Evolutionary conservation across 2,113 vertebrate genomes (phyloP).

Genomic region (Prietella phreatophila): DNA sequence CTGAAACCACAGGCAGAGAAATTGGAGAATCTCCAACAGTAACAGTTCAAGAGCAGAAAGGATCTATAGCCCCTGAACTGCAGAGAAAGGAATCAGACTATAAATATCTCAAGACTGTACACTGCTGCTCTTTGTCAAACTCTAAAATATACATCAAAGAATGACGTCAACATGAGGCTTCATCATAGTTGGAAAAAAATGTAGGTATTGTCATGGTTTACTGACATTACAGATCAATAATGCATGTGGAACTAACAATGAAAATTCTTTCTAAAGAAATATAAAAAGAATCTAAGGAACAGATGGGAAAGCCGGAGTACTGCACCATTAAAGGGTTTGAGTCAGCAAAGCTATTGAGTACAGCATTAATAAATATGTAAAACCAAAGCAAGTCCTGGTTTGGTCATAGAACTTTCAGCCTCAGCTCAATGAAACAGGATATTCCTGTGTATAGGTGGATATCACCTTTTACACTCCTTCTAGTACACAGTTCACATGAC

Average conservation of each 20-base stretch:
- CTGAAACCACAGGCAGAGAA: slow-evolving; percentile 8
- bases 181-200: neutral
- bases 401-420: neutral
- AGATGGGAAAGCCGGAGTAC: neutral
- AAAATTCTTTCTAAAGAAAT: neutral
- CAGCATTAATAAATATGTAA: neutral
- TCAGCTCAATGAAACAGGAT: neutral
- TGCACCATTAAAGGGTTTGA: neutral
- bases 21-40: neutral
- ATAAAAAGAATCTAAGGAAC: neutral
- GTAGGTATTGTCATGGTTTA: neutral
- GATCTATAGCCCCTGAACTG: slow-evolving; percentile 7
- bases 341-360: neutral
- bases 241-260: neutral
- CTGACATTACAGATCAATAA: neutral
- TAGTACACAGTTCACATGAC: neutral
- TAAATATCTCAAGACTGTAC: slow-evolving; percentile 27
- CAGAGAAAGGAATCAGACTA: slow-evolving; percentile 1
- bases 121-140: neutral
- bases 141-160: neutral
- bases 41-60: neutral
- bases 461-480: neutral
- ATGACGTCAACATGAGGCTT: neutral
- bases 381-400: neutral
- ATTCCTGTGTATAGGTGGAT: neutral